Percentiles rank a stretch among this genome's conserved stretches.
phyloP scores from a whole-genome alignment of 2,888 invertebrate genomes.

The Perizoma flavofasciatum region DNA sequence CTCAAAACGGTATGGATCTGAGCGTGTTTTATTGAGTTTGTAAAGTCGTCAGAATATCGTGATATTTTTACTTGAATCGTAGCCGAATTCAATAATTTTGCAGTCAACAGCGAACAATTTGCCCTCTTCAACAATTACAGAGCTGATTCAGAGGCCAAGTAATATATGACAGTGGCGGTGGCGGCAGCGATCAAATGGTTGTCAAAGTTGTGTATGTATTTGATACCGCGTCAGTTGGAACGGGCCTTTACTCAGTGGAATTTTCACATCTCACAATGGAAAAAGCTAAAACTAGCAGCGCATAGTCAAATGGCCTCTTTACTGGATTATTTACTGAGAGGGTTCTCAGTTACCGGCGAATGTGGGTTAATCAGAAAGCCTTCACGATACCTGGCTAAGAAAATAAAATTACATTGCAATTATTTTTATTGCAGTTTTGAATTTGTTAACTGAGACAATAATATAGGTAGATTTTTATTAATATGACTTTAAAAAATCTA shows the following conservation, averaged over 20 bases:
- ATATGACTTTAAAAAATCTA: no score
- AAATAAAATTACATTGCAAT: constrained; percentile 5
- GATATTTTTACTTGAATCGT: no score
- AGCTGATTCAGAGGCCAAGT: not conserved
- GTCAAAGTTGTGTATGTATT: not conserved
- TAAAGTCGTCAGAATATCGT: no score
- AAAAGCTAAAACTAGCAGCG: constrained; percentile 10
- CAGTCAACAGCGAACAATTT: no score
- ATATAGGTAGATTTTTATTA: no score
- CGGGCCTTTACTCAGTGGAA: not conserved
- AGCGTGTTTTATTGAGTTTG: no score
- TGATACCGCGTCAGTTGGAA: no score
- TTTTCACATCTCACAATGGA: constrained; percentile 1
- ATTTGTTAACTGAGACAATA: no score
- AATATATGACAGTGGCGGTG: not conserved
- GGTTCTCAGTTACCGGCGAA: constrained; percentile 18
- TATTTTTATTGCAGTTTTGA: no score
- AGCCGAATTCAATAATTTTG: no score
- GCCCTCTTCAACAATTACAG: not conserved
- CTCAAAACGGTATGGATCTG: no score
- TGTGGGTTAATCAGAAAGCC: constrained; percentile 26
- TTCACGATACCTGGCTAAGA: constrained; percentile 12
- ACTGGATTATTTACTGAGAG: constrained; percentile 16
- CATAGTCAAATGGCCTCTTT: constrained; percentile 1
- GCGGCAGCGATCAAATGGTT: no score